These are phyloP conservation scores for Lycocerus yunnanus DNA, from an alignment of 2,888 invertebrate genomes.

Conservation along the genomic window DNA sequence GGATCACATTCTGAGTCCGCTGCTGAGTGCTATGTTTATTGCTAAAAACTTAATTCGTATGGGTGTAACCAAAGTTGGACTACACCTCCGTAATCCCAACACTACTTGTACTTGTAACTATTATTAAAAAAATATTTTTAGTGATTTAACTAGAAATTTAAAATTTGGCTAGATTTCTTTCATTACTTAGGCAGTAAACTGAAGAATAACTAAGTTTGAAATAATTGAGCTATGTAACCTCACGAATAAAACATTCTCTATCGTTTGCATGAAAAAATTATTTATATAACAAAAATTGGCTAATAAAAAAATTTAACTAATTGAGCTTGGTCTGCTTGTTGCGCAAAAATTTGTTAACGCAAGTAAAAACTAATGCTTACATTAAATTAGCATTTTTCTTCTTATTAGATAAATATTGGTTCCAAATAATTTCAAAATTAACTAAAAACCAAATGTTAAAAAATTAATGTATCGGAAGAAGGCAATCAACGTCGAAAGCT, in stretches of 20 bases:
- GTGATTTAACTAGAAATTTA: neutral
- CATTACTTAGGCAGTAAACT: too few relatives aligned
- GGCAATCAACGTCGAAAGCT: too few relatives aligned
- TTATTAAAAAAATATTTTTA: neutral
- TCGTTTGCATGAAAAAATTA: neutral
- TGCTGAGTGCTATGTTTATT: neutral
- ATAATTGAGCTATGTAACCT: neutral
- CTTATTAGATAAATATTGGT: neutral
- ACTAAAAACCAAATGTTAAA: too few relatives aligned
- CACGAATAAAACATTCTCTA: neutral
- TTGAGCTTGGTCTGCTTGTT: neutral
- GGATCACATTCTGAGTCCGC: too few relatives aligned
- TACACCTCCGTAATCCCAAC: neutral
- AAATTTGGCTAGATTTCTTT: neutral
- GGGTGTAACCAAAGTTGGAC: neutral
- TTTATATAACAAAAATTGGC: neutral
- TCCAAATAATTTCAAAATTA: too few relatives aligned
- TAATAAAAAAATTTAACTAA: neutral
- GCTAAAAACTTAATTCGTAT: neutral
- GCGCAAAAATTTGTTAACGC: neutral
- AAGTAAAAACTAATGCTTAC: neutral
- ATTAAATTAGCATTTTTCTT: neutral
- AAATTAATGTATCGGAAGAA: too few relatives aligned
- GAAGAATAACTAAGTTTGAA: neutral
- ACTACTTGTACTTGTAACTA: neutral